Conservation (phyloP, 2,113 vertebrate species). For the Archocentrus centrarchus region DNA sequence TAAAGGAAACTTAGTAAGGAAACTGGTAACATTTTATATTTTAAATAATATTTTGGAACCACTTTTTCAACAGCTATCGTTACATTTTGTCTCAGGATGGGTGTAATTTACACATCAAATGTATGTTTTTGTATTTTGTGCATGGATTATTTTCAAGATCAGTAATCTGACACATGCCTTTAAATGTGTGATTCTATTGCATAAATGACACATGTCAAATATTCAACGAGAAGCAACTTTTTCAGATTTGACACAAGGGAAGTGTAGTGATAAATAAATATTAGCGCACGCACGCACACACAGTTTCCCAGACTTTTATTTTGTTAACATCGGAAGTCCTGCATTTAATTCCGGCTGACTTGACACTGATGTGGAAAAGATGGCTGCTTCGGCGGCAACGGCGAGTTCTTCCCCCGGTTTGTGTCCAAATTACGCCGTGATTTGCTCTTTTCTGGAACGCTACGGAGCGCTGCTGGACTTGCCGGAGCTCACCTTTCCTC, state of each 20-base stretch:
- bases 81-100: neutral
- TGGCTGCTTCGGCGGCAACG: constrained; percentile 86
- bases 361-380: constrained; percentile 82
- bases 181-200: neutral
- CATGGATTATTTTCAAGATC: neutral
- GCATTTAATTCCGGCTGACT: constrained; percentile 28
- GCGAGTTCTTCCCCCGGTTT: constrained; percentile 84
- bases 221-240: neutral
- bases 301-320: constrained; percentile 36
- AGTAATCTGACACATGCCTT: neutral
- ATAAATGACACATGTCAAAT: neutral
- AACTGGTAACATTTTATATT: neutral
- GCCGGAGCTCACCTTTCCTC: constrained; percentile 92
- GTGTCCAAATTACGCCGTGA: constrained; percentile 94
- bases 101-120: fast-evolving
- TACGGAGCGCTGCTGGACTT: constrained; percentile 91
- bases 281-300: neutral
- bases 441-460: constrained; percentile 95
- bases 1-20: too few species aligned
- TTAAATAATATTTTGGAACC: neutral
- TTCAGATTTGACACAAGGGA: neutral
- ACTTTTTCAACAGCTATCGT: neutral
- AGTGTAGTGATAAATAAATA: neutral
- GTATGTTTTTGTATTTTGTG: neutral
- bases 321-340: constrained; percentile 55